Base-by-base conservation (phyloP, 2,888 invertebrate species). In the Cephus pygmeus region DNA sequence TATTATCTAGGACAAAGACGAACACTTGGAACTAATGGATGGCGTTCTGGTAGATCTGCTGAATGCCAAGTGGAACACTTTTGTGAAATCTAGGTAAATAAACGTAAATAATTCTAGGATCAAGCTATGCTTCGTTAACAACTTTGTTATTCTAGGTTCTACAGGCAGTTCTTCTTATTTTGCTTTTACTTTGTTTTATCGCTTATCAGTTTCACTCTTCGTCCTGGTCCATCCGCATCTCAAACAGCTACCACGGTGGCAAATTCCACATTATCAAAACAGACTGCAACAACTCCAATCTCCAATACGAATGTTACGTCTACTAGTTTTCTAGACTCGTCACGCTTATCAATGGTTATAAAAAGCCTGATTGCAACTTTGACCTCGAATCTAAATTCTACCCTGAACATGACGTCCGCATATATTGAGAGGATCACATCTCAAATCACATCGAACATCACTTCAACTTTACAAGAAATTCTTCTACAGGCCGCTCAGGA, bases 31-130 rank as follows among this genome's bases (percentile, higher is more conserved):
- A 86, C 93, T 99, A 77, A 94, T 99, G 92, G 98, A 99, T 90
- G 99, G 99, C 0, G 95, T 98, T 85, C 92, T 99, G 73, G 97
- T 98, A 33, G 98, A 99, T 91, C 93, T 99, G 30, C 92, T 99
- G 15, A 96, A 98, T 89, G 98, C 98, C 4, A 99, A 99, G 93
- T 99, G 99, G 99, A 97, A 98, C 87, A 97, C 98, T 0, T 99
- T 98, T 91, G 98, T 98, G 2, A 98, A 97, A 92, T 96, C 95
- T 82, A 92, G 93, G 93, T 93, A 86, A 79, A 76, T 73, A 68
- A 12, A 69, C 69, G 12, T 36, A 12, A 75, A 56, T 11, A 34
- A 73, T 76, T 40, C 74, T 77, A 34, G 12, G 12, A 73, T 40
- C 23, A 31, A 69, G 12, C 34, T 73, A 1, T 69, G 33, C 35